phyloP scores from a whole-genome alignment of 2,113 vertebrate genomes.

The Oreotrochilus melanogaster region DNA sequence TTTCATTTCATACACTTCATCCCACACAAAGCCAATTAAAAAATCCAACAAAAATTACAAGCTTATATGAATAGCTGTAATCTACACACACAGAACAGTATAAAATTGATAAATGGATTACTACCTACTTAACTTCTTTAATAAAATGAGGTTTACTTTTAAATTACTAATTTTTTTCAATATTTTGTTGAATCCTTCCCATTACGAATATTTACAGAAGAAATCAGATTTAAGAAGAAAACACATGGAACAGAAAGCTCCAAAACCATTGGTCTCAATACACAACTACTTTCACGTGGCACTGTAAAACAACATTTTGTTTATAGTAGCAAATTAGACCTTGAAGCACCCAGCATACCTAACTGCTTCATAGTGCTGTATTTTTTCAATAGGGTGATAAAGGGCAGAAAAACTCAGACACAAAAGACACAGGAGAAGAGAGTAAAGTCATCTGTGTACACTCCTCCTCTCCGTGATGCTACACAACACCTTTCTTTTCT shows the following conservation, averaged over 20 bases:
- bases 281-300: neutral
- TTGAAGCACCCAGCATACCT: fast-evolving
- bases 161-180: neutral
- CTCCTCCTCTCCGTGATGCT: fast-evolving
- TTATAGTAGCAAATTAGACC: no score
- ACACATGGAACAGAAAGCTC: fast-evolving
- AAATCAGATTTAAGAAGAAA: neutral
- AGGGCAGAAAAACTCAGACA: neutral
- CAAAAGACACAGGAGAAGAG: neutral
- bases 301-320: neutral
- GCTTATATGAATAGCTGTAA: neutral
- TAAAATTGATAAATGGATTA: neutral
- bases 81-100: neutral
- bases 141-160: neutral
- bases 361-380: fast-evolving
- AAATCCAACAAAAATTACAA: neutral
- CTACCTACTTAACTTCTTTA: neutral
- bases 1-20: neutral
- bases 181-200: neutral
- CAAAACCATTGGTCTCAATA: neutral
- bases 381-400: fast-evolving
- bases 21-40: neutral
- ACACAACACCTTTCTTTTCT: no score
- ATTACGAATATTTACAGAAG: neutral
- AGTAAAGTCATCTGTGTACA: fast-evolving